Evolutionary conservation across 2,113 vertebrate species (phyloP), one percentile per base, ranked within the genome.

Genomic region (Puntigrus tetrazona): DNA sequence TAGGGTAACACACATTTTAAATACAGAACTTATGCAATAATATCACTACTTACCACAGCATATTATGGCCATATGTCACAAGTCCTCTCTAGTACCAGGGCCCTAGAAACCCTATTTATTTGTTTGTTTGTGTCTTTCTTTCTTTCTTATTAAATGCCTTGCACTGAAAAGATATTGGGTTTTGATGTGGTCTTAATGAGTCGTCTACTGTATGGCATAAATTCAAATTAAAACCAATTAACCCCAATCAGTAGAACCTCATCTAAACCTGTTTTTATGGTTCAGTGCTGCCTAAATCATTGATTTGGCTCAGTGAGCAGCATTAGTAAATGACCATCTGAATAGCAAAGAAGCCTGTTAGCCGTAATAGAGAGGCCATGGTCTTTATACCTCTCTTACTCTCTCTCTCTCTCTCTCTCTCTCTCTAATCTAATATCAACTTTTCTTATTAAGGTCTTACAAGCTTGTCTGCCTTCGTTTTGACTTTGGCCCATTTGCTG

Each of bases 191-290:
- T 93, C 94, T 94, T 95, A 94, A 94, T 95, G 93, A 96, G 95
- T 96, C 95, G 93, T 93, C 83, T 94, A 93, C 94, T 96, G 94
- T 95, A 94, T 88, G 92, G 95, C 96, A 97, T 97, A 97, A 97
- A 97, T 97, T 97, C 95, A 95, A 96, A 97, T 97, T 98, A 97
- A 96, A 97, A 95, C 95, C 96, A 97, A 97, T 98, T 98, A 98
- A 98, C 97, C 97, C 96, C 96, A 97, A 96, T 96, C 96, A 97
- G 94, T 96, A 94, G 95, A 94, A 92, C 95, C 96, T 96, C 95
- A 94, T 96, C 95, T 94, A 91, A 78, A 92, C 92, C 93, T 85
- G 81, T 91, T 91, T 97, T 97, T 96, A 97, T 96, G 96, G 94
- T 96, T 96, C 94, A 94, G 93, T 95, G 96, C 95, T 89, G 93